Conservation (phyloP, 2,888 invertebrate genomes). For the Clanis bilineata region DNA sequence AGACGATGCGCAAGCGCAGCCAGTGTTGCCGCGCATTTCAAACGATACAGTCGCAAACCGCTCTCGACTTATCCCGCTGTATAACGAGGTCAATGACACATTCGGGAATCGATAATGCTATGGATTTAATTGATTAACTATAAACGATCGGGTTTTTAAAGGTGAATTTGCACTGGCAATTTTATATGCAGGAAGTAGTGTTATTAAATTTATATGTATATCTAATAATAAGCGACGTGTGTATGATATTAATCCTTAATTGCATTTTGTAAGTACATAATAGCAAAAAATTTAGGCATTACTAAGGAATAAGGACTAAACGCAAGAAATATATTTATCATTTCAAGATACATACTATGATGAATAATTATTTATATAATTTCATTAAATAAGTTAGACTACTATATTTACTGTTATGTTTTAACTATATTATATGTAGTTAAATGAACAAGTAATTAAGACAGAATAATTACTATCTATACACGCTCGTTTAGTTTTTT, state of each 20-base stretch:
- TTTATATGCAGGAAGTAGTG: conserved; percentile 22
- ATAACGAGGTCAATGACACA: conserved; percentile 58
- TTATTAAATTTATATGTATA: conserved; percentile 2
- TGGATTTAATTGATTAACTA: conserved; percentile 36
- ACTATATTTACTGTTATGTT: no score
- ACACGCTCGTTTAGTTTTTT: background rate
- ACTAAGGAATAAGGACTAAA: no score
- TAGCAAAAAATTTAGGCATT: background rate
- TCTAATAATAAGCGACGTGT: background rate
- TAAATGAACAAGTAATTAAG: background rate
- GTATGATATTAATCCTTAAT: conserved; percentile 5
- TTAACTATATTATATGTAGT: background rate
- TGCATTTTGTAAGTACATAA: background rate
- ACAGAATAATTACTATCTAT: background rate
- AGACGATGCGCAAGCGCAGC: conserved; percentile 55
- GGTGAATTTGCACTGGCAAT: conserved; percentile 37
- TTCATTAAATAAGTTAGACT: no score
- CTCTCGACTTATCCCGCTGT: conserved; percentile 40
- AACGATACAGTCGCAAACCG: conserved; percentile 57
- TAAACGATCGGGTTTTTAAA: conserved; percentile 26
- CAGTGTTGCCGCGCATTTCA: conserved; percentile 71
- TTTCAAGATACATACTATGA: no score
- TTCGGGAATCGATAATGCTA: conserved; percentile 30
- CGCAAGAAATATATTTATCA: background rate
- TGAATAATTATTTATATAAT: no score